Base-by-base conservation (phyloP, 2,113 vertebrate species). In the Barbus barbus region DNA sequence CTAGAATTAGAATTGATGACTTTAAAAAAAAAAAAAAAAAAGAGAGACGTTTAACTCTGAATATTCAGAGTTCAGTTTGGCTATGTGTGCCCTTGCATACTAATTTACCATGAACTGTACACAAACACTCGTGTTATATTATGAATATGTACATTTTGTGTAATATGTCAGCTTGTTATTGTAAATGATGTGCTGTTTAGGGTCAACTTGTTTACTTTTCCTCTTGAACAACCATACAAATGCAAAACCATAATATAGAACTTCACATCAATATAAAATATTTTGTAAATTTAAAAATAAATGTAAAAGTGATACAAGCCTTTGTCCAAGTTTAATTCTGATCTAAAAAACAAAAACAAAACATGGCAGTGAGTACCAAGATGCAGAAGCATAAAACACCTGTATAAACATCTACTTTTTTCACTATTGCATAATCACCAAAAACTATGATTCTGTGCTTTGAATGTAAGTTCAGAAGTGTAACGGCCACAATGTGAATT, bases 61-160 rank as follows among this genome's bases (percentile, higher is more conserved):
- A 9, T 38, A 9, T 38, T 41, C 9, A 1, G 38, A 41, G 38
- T 41, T 41, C 2, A 41, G 38, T 41, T 41, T 41, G 38, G 38
- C 38, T 9, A 11, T 20, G n/a, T 63, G 77, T 78, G 56, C 53
- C 11, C 9, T n/a, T 41, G 76, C 33, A 26, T 41, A 41, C 7
- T 58, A 1, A 1, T 36, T 11, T 38, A 60, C 28, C 28, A 36
- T 77, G 14, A 77, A 56, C 28, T 36, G 53, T 38, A 41, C 33
- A 60, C 36, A 44, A 78, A 44, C 74, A 36, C 18, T 3, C 9
- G n/a, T n/a, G n/a, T 44, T 41, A 60, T 41, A 12, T 26, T 61
- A n/a, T 44, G 4, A 78, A 78, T 26, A 61, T 79, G 77, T 63
- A 63, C 77, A 61, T 73, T 63, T n/a, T 79, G 33, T 79, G 56